Percentiles rank a stretch among this genome's conserved stretches.
Evolutionary conservation across 2,888 invertebrate species (phyloP).

Genomic region (Polydrusus tereticollis): DNA sequence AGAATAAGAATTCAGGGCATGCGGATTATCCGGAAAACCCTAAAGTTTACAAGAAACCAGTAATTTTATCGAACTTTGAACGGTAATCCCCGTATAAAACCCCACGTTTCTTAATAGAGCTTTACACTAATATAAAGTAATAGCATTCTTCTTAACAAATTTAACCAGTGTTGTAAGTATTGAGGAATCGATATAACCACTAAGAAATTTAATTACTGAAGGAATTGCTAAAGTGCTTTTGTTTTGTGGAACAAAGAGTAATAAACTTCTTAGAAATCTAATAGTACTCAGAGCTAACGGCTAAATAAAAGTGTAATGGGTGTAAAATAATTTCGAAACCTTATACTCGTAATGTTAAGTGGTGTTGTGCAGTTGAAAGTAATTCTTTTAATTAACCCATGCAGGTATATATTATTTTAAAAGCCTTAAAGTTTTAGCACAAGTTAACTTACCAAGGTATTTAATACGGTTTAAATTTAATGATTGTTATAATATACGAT

Average conservation of each 20-base stretch:
- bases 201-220: slow-evolving; percentile 37
- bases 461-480: no score
- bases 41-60: slow-evolving; percentile 39
- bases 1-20: slow-evolving; percentile 32
- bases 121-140: slow-evolving; percentile 40
- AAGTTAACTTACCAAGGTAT: no score
- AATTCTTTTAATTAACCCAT: not conserved
- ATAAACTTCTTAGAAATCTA: slow-evolving; percentile 42
- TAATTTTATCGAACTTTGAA: slow-evolving; percentile 43
- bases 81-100: slow-evolving; percentile 35
- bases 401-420: no score
- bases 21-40: slow-evolving; percentile 34
- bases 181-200: slow-evolving; percentile 37
- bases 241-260: slow-evolving; percentile 40
- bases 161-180: slow-evolving; percentile 37
- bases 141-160: slow-evolving; percentile 46
- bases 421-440: no score
- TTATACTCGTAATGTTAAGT: not conserved
- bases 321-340: not conserved
- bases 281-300: slow-evolving; percentile 1
- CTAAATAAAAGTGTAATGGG: slow-evolving; percentile 2
- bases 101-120: slow-evolving; percentile 39
- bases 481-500: no score
- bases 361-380: not conserved
- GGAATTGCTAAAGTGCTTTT: slow-evolving; percentile 28